These are phyloP conservation scores for Opisthocomus hoazin DNA, from an alignment of 2,113 vertebrate species.

Conservation along the genomic window DNA sequence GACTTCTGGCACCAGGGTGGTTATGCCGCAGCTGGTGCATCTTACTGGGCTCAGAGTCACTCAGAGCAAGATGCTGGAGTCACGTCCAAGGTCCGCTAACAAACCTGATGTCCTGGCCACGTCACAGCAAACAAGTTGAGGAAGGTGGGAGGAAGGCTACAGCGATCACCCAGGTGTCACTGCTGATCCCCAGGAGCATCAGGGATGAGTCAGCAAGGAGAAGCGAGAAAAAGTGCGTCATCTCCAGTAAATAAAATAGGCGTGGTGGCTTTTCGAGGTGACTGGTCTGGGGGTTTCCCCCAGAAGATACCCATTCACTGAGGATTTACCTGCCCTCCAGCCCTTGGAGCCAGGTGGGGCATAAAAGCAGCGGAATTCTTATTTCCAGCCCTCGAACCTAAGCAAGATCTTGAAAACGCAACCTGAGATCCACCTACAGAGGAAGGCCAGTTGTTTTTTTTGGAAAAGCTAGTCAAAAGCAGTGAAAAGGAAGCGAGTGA, in stretches of 20 bases:
- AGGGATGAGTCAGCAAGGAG: neutral
- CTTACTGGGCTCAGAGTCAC: neutral
- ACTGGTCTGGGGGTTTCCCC: neutral
- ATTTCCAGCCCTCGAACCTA: neutral
- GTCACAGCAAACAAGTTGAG: neutral
- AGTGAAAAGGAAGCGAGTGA: neutral
- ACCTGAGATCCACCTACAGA: neutral
- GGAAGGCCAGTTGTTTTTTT: neutral
- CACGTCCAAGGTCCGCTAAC: neutral
- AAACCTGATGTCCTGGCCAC: neutral
- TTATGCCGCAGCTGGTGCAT: neutral
- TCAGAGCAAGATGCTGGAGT: neutral
- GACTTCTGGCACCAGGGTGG: neutral
- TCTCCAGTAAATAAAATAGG: neutral
- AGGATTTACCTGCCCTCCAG: neutral
- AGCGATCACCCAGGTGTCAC: fast-evolving
- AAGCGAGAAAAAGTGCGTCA: neutral
- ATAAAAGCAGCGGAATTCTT: no score
- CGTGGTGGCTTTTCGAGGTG: neutral
- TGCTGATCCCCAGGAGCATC: neutral
- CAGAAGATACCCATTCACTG: neutral
- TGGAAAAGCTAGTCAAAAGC: neutral
- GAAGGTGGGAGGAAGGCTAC: neutral
- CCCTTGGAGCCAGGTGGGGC: neutral
- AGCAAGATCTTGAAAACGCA: neutral